Evolutionary conservation across 1,140 invertebrate genomes (phyloP).

Genomic region (Caenorhabditis latens): DNA sequence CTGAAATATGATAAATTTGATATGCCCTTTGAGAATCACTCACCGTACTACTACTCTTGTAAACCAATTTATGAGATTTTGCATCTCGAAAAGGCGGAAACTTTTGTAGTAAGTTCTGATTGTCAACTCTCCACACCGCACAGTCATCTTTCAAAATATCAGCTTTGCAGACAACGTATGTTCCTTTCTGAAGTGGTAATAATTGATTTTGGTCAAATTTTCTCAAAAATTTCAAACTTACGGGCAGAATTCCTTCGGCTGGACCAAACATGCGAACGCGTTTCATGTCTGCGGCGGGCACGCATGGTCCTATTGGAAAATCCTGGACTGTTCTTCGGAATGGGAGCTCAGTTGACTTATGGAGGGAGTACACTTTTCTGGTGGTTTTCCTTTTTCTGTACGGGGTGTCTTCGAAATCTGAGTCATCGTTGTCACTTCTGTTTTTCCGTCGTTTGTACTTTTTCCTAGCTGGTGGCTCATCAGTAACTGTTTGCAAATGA

Average conservation of each 20-base stretch:
- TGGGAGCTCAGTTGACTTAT: not conserved
- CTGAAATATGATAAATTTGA: slow-evolving; percentile 53
- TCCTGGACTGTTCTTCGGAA: not conserved
- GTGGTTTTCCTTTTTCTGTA: slow-evolving; percentile 2
- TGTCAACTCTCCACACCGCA: slow-evolving; percentile 69
- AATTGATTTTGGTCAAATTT: not conserved
- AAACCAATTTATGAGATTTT: slow-evolving; percentile 52
- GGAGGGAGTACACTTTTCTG: slow-evolving; percentile 33
- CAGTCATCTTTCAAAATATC: slow-evolving; percentile 67
- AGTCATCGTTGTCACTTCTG: slow-evolving; percentile 57
- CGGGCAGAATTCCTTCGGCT: slow-evolving; percentile 63
- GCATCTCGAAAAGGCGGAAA: slow-evolving; percentile 57
- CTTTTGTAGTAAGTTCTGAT: slow-evolving; percentile 70
- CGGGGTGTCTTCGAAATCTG: slow-evolving; percentile 54
- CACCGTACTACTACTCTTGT: slow-evolving; percentile 68
- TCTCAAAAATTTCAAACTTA: not conserved
- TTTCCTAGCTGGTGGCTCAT: slow-evolving; percentile 52
- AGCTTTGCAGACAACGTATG: slow-evolving; percentile 68
- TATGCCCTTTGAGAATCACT: not conserved
- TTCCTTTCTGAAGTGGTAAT: slow-evolving; percentile 66
- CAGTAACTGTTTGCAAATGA: not conserved
- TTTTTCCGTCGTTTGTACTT: slow-evolving; percentile 64
- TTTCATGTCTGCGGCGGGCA: slow-evolving; percentile 21
- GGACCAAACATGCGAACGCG: slow-evolving; percentile 59
- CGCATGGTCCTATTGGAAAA: slow-evolving; percentile 19